Percentiles rank a stretch among this genome's conserved stretches.
phyloP scores from a whole-genome alignment of 1,140 invertebrate species.

The Lasaia peninsularis region DNA sequence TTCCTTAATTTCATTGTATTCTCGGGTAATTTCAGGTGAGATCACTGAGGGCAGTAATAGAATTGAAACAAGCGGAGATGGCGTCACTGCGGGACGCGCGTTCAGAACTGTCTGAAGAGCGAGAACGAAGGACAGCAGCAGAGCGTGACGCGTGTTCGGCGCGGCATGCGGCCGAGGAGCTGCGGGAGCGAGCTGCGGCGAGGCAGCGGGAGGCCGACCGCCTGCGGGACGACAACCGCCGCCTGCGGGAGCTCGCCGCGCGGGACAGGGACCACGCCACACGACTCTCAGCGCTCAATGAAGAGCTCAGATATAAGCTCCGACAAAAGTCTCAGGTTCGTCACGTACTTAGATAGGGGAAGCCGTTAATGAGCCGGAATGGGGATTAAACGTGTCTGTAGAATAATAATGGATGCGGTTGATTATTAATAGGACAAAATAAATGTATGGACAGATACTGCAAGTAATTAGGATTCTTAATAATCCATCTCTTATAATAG shows the following conservation, averaged over 20 bases:
- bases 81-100: constrained; percentile 82
- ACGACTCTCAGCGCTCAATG: constrained; percentile 87
- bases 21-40: constrained; percentile 78
- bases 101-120: constrained; percentile 77
- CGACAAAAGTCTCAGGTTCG: constrained; percentile 84
- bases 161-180: constrained; percentile 76
- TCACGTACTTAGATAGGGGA: neutral
- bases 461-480: too few species aligned
- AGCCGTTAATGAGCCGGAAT: too few species aligned
- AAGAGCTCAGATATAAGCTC: constrained; percentile 91
- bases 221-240: constrained; percentile 79
- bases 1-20: neutral
- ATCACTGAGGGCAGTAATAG: constrained; percentile 85
- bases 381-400: too few species aligned
- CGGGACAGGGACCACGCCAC: constrained; percentile 87
- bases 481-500: too few species aligned
- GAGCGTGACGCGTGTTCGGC: constrained; percentile 76
- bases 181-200: constrained; percentile 75
- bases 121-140: constrained; percentile 77
- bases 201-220: constrained; percentile 66
- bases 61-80: constrained; percentile 85
- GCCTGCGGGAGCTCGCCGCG: constrained; percentile 83
- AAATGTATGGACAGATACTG: too few species aligned
- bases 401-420: too few species aligned
- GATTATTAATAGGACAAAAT: too few species aligned